These are phyloP conservation scores for Bombyx mandarina DNA, from an alignment of 1,140 invertebrate genomes.

Conservation along the genomic window DNA sequence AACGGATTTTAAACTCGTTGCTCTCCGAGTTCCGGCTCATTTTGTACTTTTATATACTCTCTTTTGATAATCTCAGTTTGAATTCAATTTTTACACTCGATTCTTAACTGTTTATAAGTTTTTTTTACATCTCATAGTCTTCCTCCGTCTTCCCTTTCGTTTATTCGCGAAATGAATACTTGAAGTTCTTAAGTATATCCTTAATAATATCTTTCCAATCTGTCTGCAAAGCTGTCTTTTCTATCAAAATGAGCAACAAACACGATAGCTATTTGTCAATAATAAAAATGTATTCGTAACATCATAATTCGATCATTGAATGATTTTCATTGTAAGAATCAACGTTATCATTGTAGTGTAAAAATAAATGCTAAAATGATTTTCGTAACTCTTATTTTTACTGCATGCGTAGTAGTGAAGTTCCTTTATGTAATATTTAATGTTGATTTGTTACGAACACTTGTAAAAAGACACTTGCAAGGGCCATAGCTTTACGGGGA, in stretches of 20 bases:
- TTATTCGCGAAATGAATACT: too few species aligned
- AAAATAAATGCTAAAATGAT: not conserved
- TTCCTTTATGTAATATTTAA: too few species aligned
- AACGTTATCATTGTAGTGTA: not conserved
- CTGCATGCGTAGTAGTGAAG: constrained; percentile 13
- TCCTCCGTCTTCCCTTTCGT: constrained; percentile 50
- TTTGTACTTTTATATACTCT: constrained; percentile 64
- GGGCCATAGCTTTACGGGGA: constrained; percentile 54
- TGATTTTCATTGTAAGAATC: too few species aligned
- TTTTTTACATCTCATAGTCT: constrained; percentile 25
- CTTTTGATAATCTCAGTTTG: constrained; percentile 10
- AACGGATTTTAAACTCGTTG: not conserved
- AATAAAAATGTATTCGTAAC: too few species aligned
- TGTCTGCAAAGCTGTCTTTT: too few species aligned
- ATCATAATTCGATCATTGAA: too few species aligned
- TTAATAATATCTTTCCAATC: too few species aligned
- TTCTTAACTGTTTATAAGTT: not conserved
- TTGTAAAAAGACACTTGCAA: constrained; percentile 33
- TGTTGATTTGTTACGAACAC: too few species aligned
- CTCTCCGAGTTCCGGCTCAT: constrained; percentile 35
- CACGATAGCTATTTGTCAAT: too few species aligned
- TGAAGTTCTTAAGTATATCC: too few species aligned
- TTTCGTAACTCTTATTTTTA: constrained; percentile 14
- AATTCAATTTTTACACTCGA: not conserved
- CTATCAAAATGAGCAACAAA: too few species aligned